Conservation (phyloP, 2,888 invertebrate genomes). For the Tenthredo distinguenda region DNA sequence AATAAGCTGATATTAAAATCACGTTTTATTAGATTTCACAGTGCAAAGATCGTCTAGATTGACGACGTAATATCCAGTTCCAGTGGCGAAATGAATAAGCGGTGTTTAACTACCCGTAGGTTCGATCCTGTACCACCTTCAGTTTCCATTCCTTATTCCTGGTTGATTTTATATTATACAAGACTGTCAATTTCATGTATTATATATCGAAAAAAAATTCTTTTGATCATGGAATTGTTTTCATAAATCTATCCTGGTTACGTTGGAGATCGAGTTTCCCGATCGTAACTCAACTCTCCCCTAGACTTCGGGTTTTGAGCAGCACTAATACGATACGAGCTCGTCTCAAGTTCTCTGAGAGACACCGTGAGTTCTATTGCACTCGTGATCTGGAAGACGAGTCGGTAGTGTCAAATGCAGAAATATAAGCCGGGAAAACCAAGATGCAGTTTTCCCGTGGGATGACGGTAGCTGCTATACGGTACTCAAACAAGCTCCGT, state of each 20-base stretch:
- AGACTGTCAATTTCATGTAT: not conserved
- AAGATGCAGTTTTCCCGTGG: constrained; percentile 45
- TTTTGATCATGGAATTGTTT: not conserved
- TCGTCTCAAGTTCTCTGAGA: not conserved
- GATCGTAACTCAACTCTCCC: not conserved
- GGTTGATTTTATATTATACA: not conserved
- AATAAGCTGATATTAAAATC: constrained; percentile 50
- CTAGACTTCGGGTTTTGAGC: not conserved
- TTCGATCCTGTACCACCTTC: not conserved
- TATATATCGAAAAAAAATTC: not conserved
- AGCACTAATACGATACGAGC: constrained; percentile 13
- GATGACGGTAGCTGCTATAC: not conserved
- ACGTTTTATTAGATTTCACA: constrained; percentile 32
- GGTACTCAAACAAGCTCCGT: constrained; percentile 16
- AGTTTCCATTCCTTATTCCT: not conserved
- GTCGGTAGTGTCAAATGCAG: constrained; percentile 31
- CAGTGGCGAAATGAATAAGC: constrained; percentile 18
- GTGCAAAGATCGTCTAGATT: constrained; percentile 29
- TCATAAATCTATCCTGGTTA: not conserved
- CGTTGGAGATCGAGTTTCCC: not conserved
- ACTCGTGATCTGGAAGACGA: not conserved
- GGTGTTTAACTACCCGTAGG: not conserved
- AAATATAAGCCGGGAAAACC: constrained; percentile 35
- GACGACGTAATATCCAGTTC: constrained; percentile 28
- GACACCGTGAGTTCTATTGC: not conserved